Evolutionary conservation across 2,888 invertebrate genomes (phyloP).

Genomic region (Idaea dimidiata): DNA sequence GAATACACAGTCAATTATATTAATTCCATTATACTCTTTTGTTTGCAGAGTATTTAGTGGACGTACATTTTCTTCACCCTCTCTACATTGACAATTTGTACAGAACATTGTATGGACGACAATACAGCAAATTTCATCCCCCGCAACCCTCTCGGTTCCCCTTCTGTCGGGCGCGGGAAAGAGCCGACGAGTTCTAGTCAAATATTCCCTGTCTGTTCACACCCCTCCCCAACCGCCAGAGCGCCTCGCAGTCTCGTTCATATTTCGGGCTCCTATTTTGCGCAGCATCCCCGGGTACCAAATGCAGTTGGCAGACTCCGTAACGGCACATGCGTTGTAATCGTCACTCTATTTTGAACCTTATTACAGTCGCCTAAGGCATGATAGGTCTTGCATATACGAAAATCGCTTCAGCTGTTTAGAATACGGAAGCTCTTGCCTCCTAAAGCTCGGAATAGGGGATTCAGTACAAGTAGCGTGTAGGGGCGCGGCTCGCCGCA

Average conservation of each 20-base stretch:
- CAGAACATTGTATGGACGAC: slow-evolving; percentile 69
- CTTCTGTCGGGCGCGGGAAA: slow-evolving; percentile 52
- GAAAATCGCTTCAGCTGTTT: slow-evolving; percentile 39
- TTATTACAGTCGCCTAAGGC: slow-evolving; percentile 29
- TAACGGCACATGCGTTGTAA: slow-evolving; percentile 47
- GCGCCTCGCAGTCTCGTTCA: slow-evolving; percentile 81
- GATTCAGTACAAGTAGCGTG: slow-evolving; percentile 80
- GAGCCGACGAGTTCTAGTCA: slow-evolving; percentile 76
- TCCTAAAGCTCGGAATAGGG: slow-evolving; percentile 77
- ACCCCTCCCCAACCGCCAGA: slow-evolving; percentile 69
- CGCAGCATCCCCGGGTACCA: slow-evolving; percentile 82
- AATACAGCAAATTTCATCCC: slow-evolving; percentile 64
- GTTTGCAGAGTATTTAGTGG: slow-evolving; percentile 60
- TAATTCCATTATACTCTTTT: slow-evolving; percentile 76
- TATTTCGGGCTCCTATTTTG: slow-evolving; percentile 81
- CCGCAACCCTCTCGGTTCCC: slow-evolving; percentile 40
- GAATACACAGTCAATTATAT: slow-evolving; percentile 71
- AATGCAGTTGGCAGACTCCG: slow-evolving; percentile 75
- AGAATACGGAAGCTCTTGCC: slow-evolving; percentile 44
- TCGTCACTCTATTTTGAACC: slow-evolving; percentile 32
- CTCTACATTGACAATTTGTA: slow-evolving; percentile 73
- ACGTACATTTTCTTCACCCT: slow-evolving; percentile 72
- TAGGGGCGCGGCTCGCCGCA: slow-evolving; percentile 81
- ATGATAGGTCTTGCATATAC: slow-evolving; percentile 22
- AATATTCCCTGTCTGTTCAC: slow-evolving; percentile 76